A percentile compares a stretch with the other conserved stretches of the same genome.
Conservation (phyloP, 2,113 vertebrate genomes). For the Saguinus imperator region DNA sequence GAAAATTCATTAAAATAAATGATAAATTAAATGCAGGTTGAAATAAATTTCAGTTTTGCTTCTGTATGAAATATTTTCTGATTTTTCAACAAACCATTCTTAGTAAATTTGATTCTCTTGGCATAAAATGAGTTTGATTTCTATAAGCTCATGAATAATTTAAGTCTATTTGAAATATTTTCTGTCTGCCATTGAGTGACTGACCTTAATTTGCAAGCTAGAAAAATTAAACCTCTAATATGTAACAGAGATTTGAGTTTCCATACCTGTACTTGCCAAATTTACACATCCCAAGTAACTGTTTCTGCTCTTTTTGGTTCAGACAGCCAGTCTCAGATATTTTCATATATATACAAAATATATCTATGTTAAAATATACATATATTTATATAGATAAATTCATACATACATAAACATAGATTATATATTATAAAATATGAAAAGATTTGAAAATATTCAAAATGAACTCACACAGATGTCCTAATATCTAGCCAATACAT, state of each 20-base stretch:
- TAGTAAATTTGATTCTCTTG: not conserved
- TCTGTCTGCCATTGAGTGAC: not conserved
- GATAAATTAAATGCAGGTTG: not conserved
- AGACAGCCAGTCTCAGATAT: not conserved
- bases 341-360: not conserved
- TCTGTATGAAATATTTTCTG: not conserved
- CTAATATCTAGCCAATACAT: not conserved
- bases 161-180: not conserved
- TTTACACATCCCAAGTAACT: not conserved
- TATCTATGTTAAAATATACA: not conserved
- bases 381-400: not conserved
- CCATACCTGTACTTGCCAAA: not conserved
- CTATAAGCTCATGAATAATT: not conserved
- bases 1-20: not conserved
- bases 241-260: not conserved
- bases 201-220: not conserved
- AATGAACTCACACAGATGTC: not conserved
- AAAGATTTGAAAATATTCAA: not conserved
- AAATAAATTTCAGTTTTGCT: conserved; percentile 15
- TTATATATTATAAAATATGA: not conserved
- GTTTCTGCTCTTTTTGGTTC: not conserved
- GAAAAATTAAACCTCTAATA: conserved; percentile 8
- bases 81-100: not conserved
- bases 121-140: conserved; percentile 19
- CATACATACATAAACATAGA: not conserved